A percentile compares a stretch with the other conserved stretches of the same genome.
Conservation (phyloP, 2,113 vertebrate species). For the Artemisiospiza belli region DNA sequence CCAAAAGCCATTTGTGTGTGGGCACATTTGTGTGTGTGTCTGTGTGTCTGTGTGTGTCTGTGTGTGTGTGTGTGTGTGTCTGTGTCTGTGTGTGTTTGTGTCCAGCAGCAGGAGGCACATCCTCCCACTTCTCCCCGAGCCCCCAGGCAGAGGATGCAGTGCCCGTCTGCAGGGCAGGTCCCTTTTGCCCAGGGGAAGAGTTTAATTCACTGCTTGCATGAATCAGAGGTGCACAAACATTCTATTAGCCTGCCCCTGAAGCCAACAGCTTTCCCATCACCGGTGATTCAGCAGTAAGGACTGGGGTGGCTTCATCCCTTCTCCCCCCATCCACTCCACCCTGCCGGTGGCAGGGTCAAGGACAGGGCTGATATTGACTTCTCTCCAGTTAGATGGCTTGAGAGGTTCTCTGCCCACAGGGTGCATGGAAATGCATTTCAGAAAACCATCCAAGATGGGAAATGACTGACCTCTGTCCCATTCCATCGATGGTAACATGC, state of each 20-base stretch:
- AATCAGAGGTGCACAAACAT: neutral
- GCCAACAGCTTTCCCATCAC: neutral
- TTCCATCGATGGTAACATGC: neutral
- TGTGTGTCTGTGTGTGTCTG: no score
- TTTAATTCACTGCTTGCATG: neutral
- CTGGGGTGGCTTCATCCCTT: neutral
- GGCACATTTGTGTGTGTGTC: fast-evolving
- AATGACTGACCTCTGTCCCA: neutral
- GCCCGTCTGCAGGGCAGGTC: neutral
- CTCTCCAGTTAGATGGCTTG: neutral
- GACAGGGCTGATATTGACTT: neutral
- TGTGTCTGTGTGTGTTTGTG: no score
- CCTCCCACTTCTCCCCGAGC: fast-evolving
- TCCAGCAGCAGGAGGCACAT: neutral
- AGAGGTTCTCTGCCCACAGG: neutral
- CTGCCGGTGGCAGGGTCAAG: fast-evolving
- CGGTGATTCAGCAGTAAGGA: slow-evolving; percentile 15
- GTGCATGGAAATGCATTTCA: neutral
- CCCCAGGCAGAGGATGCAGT: neutral
- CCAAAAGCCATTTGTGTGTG: neutral
- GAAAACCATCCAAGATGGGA: neutral
- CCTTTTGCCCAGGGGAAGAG: neutral
- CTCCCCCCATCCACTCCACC: neutral
- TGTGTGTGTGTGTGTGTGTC: no score
- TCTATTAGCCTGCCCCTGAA: neutral